A percentile compares a stretch with the other conserved stretches of the same genome.
phyloP scores from a whole-genome alignment of 2,113 vertebrate genomes.

The Cricetomys ansorgei region DNA sequence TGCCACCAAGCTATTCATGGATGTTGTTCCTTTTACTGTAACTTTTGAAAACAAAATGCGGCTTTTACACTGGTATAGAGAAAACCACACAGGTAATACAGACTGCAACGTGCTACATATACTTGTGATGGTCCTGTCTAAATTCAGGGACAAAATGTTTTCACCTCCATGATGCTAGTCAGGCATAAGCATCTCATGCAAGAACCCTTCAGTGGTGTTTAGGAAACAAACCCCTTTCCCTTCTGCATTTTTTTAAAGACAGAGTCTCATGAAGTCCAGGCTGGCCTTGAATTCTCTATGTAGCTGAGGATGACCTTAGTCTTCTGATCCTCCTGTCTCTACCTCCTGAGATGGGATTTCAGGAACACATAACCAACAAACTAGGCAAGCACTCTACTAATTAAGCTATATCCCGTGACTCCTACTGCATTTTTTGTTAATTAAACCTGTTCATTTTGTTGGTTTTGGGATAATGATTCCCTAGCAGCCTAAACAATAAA shows the following conservation, averaged over 20 bases:
- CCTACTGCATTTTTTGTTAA: background rate
- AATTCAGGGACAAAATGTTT: background rate
- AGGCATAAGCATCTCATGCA: background rate
- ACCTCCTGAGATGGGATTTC: background rate
- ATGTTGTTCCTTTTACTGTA: background rate
- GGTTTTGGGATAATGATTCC: background rate
- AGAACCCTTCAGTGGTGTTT: background rate
- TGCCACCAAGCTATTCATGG: background rate
- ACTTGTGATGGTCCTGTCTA: background rate
- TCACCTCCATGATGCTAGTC: background rate
- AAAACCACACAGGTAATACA: conserved; percentile 22
- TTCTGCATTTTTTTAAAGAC: background rate
- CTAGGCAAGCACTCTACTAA: background rate
- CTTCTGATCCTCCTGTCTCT: background rate
- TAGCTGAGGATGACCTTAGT: background rate
- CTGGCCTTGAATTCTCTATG: background rate
- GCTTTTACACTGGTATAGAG: background rate
- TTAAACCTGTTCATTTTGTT: background rate
- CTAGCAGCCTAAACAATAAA: conserved; percentile 14
- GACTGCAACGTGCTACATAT: background rate
- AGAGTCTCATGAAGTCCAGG: background rate
- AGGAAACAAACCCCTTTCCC: background rate
- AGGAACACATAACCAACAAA: background rate
- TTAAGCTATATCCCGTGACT: too few species aligned
- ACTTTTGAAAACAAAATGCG: background rate